phyloP scores from a whole-genome alignment of 1,140 invertebrate species.

The Brachionus rubens region DNA sequence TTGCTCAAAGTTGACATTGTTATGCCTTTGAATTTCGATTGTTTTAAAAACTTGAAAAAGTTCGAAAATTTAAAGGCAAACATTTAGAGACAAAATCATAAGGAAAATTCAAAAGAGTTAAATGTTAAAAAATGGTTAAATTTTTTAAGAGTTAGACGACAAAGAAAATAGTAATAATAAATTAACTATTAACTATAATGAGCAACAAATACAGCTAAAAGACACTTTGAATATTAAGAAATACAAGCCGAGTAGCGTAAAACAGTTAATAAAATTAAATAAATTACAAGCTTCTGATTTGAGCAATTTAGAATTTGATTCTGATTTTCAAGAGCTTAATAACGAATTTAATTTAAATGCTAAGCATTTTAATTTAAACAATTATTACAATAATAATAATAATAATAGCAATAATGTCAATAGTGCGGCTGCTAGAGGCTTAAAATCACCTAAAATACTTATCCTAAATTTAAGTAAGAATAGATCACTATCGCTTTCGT shows the following conservation, averaged over 20 bases:
- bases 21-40: too few relatives aligned
- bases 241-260: slow-evolving; percentile 28
- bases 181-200: not conserved
- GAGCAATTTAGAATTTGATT: slow-evolving; percentile 28
- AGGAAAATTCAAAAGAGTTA: not conserved
- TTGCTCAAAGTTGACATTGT: not conserved
- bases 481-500: slow-evolving; percentile 3
- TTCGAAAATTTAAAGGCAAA: too few relatives aligned
- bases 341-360: not conserved
- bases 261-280: slow-evolving; percentile 41
- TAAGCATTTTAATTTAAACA: not conserved
- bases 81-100: too few relatives aligned
- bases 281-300: slow-evolving; percentile 44
- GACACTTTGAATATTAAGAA: slow-evolving; percentile 27
- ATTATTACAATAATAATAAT: not conserved
- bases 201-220: slow-evolving; percentile 39
- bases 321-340: slow-evolving; percentile 10
- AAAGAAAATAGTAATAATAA: slow-evolving; percentile 31
- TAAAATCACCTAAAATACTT: slow-evolving; percentile 31
- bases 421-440: not conserved
- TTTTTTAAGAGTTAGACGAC: slow-evolving; percentile 29
- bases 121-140: slow-evolving; percentile 34
- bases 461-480: slow-evolving; percentile 28
- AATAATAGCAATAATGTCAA: not conserved
- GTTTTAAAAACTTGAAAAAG: too few relatives aligned